Base-by-base conservation (phyloP, 2,113 vertebrate species). In the Tetraodon nigroviridis region DNA sequence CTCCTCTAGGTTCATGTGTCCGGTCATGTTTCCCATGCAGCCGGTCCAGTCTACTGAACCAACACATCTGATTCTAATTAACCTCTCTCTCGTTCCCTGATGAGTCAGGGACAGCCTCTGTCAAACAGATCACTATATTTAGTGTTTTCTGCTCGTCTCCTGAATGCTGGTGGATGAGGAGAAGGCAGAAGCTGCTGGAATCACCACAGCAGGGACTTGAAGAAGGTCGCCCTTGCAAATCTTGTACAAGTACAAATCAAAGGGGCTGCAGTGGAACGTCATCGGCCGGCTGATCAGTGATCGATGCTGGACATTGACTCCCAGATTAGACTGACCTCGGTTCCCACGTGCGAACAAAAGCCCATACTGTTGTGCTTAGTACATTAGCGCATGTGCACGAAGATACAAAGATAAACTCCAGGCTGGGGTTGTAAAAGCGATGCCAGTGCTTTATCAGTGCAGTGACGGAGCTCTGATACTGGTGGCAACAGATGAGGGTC, bases 261-360 rank as follows among this genome's bases (percentile, higher is more conserved):
- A 51, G 20, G 7, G 0, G 16, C 5, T 41, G 14, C 19, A 52
- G 37, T 18, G 40, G 60, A 75, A 52, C 16, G 59, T 3, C 20
- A 42, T 64, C 61, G 27, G 37, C 64, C 41, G 42, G n/a, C 37
- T 61, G 52, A 61, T 80, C 45, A 71, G 60, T 81, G 61, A 84
- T 76, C 68, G 67, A 61, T 69, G 71, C 21, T 72, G 13, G 14
- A 42, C 69, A 48, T 48, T 32, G 62, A 50, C 63, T 54, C 73
- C 64, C 69, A 68, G 75, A 80, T 72, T 51, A 68, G 80, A 67
- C 66, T 47, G 56, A 42, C 74, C 64, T 68, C 61, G 75, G 76
- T 76, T 89, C 78, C 79, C 75, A 78, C 70, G 51, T 48, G 49
- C 68, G 79, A 75, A 90, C 84, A 85, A 86, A 88, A 72, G 79